These are phyloP conservation scores for Yponomeuta evonymella DNA, from an alignment of 2,888 invertebrate species.

Conservation along the genomic window DNA sequence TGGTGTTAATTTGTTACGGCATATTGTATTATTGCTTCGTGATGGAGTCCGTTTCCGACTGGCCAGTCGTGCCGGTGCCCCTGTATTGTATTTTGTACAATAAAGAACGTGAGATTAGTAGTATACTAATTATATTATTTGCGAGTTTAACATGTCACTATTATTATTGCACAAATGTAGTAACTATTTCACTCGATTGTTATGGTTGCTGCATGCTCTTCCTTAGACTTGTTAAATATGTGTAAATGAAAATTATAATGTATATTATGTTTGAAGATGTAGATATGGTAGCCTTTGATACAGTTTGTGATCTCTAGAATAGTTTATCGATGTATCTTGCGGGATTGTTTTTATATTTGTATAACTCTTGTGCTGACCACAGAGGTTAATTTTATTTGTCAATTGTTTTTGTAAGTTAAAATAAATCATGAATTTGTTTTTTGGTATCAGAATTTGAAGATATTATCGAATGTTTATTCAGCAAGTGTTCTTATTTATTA, in stretches of 20 bases:
- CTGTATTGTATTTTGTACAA: neutral
- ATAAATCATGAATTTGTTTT: neutral
- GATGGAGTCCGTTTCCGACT: too few relatives aligned
- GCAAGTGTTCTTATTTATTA: neutral
- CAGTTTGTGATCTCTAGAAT: slow-evolving; percentile 55
- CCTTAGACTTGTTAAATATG: slow-evolving; percentile 11
- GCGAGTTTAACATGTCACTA: slow-evolving; percentile 10
- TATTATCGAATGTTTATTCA: neutral
- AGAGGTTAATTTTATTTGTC: neutral
- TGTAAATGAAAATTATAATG: slow-evolving; percentile 12
- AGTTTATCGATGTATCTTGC: slow-evolving; percentile 41
- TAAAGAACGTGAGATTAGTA: slow-evolving; percentile 15
- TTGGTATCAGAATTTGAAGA: neutral
- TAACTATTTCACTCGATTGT: neutral
- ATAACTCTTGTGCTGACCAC: neutral
- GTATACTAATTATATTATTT: slow-evolving; percentile 13
- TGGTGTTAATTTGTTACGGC: neutral
- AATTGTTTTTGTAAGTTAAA: neutral
- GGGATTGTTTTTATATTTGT: neutral
- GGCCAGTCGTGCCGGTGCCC: neutral
- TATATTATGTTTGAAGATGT: slow-evolving; percentile 15
- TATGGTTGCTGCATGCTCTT: slow-evolving; percentile 6
- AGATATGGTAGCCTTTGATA: slow-evolving; percentile 33
- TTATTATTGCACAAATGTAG: slow-evolving; percentile 9
- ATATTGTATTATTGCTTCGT: slow-evolving; percentile 4